Conservation (phyloP, 2,797 vertebrate species). For the Pelodytes ibericus region DNA sequence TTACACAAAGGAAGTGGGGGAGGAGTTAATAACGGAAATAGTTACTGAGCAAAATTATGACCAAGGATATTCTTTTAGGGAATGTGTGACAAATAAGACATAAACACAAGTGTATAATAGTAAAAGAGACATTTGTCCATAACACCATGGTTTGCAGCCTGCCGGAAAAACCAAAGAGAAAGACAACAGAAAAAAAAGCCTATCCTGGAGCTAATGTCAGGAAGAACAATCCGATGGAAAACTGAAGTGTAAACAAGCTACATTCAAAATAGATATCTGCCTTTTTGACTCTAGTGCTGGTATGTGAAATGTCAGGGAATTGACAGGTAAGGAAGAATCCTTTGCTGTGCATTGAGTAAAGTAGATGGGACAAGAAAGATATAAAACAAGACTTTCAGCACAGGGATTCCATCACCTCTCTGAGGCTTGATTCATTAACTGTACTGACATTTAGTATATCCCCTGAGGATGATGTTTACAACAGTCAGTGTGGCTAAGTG, state of each 20-base stretch:
- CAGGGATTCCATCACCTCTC: not conserved
- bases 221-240: conserved; percentile 18
- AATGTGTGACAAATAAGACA: too few relatives aligned
- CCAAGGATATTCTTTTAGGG: too few relatives aligned
- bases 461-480: not conserved
- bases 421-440: not conserved
- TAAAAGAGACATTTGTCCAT: too few relatives aligned
- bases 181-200: conserved; percentile 14
- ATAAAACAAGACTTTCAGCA: not conserved
- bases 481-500: not conserved
- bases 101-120: too few relatives aligned
- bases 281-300: conserved; percentile 13
- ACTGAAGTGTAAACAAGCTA: conserved; percentile 11
- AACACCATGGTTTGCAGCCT: not conserved
- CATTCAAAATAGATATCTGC: conserved; percentile 18
- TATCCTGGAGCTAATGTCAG: conserved; percentile 11
- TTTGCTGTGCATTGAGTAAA: not conserved
- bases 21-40: too few relatives aligned
- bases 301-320: conserved; percentile 43
- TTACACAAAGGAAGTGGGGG: too few relatives aligned
- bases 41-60: too few relatives aligned
- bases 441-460: conserved; percentile 26
- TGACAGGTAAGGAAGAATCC: conserved; percentile 24
- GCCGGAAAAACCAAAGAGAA: not conserved
- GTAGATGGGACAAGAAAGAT: not conserved